Conservation (phyloP, 2,888 invertebrate genomes). For the Phlogophora meticulosa region DNA sequence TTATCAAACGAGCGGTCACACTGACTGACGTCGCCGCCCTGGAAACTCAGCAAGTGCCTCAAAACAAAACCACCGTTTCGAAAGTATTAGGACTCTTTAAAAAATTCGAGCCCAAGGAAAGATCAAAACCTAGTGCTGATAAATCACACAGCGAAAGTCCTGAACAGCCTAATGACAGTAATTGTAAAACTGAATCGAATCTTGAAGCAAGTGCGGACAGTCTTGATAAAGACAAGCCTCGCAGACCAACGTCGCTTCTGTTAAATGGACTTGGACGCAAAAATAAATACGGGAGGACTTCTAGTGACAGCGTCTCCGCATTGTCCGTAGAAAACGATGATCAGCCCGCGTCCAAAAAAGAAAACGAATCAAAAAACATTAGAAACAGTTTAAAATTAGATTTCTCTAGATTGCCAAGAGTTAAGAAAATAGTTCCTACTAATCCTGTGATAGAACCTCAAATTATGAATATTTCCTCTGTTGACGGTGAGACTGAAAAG, state of each 20-base stretch:
- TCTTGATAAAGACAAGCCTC: conserved; percentile 85
- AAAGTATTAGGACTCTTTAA: conserved; percentile 95
- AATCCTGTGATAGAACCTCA: conserved; percentile 90
- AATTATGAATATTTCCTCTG: conserved; percentile 81
- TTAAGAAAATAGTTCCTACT: conserved; percentile 91
- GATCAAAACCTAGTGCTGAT: conserved; percentile 78
- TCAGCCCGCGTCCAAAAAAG: conserved; percentile 76
- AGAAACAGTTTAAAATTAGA: conserved; percentile 92
- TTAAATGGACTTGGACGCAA: conserved; percentile 90
- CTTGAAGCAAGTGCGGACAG: conserved; percentile 70
- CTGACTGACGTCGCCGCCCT: conserved; percentile 92
- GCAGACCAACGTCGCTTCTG: conserved; percentile 89
- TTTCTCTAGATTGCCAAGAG: conserved; percentile 91
- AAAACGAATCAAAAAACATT: conserved; percentile 80
- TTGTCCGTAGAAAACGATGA: conserved; percentile 75
- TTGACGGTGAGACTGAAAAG: conserved; percentile 81
- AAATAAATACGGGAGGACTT: conserved; percentile 86
- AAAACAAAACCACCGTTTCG: conserved; percentile 93
- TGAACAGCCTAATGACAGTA: conserved; percentile 67
- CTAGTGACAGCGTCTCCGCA: conserved; percentile 83
- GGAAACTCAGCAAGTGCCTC: conserved; percentile 79
- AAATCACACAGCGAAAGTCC: conserved; percentile 73
- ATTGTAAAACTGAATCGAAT: conserved; percentile 67
- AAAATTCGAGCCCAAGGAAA: conserved; percentile 92
- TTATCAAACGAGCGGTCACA: conserved; percentile 94